Evolutionary conservation across 2,113 vertebrate genomes (phyloP), one percentile per base, ranked within the genome.

Genomic region (Chaetorhynchus papuensis): DNA sequence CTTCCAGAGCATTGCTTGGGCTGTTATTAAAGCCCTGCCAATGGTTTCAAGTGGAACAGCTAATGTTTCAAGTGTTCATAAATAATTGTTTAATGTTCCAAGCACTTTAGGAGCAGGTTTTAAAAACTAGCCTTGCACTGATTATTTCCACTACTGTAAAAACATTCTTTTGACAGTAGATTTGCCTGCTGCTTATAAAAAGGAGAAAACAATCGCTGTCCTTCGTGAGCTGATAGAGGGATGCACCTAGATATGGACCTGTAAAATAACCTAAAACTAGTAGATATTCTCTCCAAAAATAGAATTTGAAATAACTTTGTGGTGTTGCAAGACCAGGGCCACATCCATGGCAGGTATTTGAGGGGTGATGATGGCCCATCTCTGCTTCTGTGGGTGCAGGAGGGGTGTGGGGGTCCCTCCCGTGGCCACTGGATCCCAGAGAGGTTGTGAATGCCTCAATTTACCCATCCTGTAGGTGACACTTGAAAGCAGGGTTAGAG

Each of bases 71-170:
- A 94, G 96, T 97, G 94, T 96, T 97, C 96, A 96, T 96, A 96
- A 96, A 96, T 95, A 97, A 96, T 95, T 97, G 96, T 96, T 97
- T 95, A 96, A 96, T 97, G 96, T 96, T 96, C 90, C 96, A 95
- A 94, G 90, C 92, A 94, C 93, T 96, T 97, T 93, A 95, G 92
- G 37, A 93, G 95, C 69, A 95, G 93, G 86, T 93, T 96, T 96
- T 95, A 84, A 96, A 96, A 96, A 93, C 92, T 93, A 95, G 80
- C 69, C 61, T 94, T 92, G 83, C 69, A 65, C 93, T 95, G 92
- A 94, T 96, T 93, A 91, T 93, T 95, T 95, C 92, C 86, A 82
- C 69, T 50, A 64, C 88, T 91, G 76, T 90, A 93, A 96, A 96
- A 93, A 84, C 80, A 94, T 89, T 87, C 80, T 87, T 92, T 76